phyloP scores from a whole-genome alignment of 2,888 invertebrate species.

The Drosophila sordidapex region DNA sequence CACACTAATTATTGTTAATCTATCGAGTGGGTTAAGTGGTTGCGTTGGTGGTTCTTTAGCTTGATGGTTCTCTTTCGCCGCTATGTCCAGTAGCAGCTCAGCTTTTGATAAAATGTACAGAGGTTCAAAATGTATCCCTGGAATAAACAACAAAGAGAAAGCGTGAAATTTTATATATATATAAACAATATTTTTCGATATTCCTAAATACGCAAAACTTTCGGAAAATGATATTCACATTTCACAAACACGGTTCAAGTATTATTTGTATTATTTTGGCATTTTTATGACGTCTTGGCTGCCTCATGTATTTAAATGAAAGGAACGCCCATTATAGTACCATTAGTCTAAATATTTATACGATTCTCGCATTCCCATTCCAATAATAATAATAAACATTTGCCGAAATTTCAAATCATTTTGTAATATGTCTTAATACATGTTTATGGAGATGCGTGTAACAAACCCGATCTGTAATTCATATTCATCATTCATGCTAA shows the following conservation, averaged over 20 bases:
- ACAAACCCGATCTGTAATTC: constrained; percentile 19
- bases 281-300: constrained; percentile 54
- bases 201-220: background rate
- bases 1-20: background rate
- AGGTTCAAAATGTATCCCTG: constrained; percentile 68
- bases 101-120: constrained; percentile 34
- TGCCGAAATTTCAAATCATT: constrained; percentile 21
- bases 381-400: constrained; percentile 63
- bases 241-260: constrained; percentile 3
- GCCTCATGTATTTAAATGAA: constrained; percentile 33
- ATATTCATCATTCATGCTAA: constrained; percentile 9
- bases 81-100: constrained; percentile 45
- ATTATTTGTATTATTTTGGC: background rate
- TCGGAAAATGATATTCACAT: background rate
- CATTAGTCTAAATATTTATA: constrained; percentile 65
- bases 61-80: constrained; percentile 9
- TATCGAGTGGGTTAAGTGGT: constrained; percentile 4
- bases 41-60: constrained; percentile 12
- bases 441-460: constrained; percentile 9
- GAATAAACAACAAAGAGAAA: background rate
- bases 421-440: constrained; percentile 42
- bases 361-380: constrained; percentile 22
- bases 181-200: background rate
- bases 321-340: constrained; percentile 35
- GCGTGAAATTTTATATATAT: background rate